These are phyloP conservation scores for Sinelater perroti DNA, from an alignment of 2,888 invertebrate species.

Conservation along the genomic window DNA sequence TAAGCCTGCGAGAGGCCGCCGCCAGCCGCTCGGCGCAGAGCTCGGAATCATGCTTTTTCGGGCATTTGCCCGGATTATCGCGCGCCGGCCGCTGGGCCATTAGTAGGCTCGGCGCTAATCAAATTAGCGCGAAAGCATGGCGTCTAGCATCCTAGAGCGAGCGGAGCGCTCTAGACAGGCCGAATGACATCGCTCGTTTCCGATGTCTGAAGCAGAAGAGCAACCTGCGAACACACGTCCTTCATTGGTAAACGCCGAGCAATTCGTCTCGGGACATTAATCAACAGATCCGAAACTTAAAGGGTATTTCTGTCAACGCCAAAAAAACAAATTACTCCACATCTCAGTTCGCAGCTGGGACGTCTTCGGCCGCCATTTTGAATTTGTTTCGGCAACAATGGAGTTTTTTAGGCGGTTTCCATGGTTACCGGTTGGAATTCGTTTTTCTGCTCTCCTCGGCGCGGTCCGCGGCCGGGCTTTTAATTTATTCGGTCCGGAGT, in stretches of 20 bases:
- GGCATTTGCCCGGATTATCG: no score
- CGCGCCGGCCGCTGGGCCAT: no score
- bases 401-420: constrained; percentile 54
- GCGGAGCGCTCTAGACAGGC: constrained; percentile 31
- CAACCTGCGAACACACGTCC: constrained; percentile 48
- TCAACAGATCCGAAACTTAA: constrained; percentile 55
- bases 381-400: constrained; percentile 59
- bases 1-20: no score
- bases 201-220: constrained; percentile 37
- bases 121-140: no score
- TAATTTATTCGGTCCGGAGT: constrained; percentile 55
- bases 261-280: constrained; percentile 56
- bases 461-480: constrained; percentile 49
- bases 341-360: constrained; percentile 53
- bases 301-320: constrained; percentile 56
- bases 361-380: constrained; percentile 57
- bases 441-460: constrained; percentile 52
- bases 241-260: constrained; percentile 52
- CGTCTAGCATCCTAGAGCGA: no score
- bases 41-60: no score
- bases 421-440: constrained; percentile 55
- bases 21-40: no score
- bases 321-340: constrained; percentile 57
- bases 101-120: no score
- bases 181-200: constrained; percentile 42